These are phyloP conservation scores for Masticophis lateralis DNA, from an alignment of 2,797 vertebrate species.

Conservation along the genomic window DNA sequence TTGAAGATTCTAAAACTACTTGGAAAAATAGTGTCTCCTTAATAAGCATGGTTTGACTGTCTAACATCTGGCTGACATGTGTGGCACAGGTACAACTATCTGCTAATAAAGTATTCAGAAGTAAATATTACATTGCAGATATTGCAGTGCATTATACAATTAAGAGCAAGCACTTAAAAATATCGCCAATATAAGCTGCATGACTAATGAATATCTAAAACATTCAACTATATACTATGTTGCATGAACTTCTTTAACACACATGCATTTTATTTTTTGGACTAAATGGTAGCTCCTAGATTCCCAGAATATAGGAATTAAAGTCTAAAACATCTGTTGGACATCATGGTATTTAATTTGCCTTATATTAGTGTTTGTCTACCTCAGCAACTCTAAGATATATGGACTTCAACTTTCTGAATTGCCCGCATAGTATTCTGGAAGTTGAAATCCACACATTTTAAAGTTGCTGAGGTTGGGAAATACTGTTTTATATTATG, in stretches of 20 bases:
- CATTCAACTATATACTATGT: not conserved
- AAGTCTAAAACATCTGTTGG: not conserved
- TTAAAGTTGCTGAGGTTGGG: not conserved
- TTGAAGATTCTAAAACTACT: slow-evolving; percentile 69
- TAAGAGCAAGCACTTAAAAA: slow-evolving; percentile 34
- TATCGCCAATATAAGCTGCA: slow-evolving; percentile 2
- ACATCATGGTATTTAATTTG: not conserved
- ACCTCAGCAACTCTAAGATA: not conserved
- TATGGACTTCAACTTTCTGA: not conserved
- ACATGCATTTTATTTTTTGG: not conserved
- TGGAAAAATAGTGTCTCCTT: slow-evolving; percentile 69
- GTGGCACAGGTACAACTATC: slow-evolving; percentile 62
- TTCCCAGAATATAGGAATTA: not conserved
- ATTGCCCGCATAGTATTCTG: not conserved
- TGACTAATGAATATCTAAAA: not conserved
- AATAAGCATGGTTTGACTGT: slow-evolving; percentile 71
- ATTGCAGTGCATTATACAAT: slow-evolving; percentile 38
- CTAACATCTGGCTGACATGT: slow-evolving; percentile 64
- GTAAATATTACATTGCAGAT: slow-evolving; percentile 68
- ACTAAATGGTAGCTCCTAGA: not conserved
- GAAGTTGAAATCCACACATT: not conserved
- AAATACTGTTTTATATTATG: not conserved
- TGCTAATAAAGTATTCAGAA: slow-evolving; percentile 68
- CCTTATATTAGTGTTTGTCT: not conserved
- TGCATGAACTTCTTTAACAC: not conserved